Conservation (phyloP, 2,888 invertebrate species). For the Heliothis peltigera region DNA sequence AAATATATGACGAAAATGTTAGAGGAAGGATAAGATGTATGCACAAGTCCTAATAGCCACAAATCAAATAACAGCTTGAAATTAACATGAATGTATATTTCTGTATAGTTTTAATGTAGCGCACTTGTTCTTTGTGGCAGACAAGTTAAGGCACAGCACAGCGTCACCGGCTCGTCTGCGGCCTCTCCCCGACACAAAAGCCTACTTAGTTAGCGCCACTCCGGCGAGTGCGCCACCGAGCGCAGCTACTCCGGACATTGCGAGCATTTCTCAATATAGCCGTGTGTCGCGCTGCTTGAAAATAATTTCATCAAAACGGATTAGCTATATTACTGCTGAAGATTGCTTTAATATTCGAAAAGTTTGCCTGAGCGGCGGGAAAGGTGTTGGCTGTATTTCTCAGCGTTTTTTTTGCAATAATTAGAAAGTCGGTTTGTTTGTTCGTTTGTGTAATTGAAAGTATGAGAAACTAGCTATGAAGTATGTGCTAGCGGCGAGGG, state of each 20-base stretch:
- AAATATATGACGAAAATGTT: no score
- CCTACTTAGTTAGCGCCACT: constrained; percentile 35
- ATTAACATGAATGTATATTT: neutral
- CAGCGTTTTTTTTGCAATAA: neutral
- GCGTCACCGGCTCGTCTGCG: constrained; percentile 9
- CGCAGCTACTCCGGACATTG: constrained; percentile 7
- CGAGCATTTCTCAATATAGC: constrained; percentile 14
- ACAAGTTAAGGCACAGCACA: neutral
- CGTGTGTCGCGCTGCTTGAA: constrained; percentile 3
- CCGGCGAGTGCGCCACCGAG: constrained; percentile 13
- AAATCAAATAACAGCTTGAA: neutral
- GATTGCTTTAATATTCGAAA: neutral
- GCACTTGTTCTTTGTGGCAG: neutral
- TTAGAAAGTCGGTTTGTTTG: no score
- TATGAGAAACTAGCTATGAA: no score
- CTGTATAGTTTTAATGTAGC: neutral
- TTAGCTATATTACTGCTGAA: constrained; percentile 4
- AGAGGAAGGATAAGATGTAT: no score
- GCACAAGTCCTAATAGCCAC: no score
- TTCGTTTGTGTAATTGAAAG: no score
- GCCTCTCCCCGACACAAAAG: constrained; percentile 26
- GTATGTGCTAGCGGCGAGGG: no score
- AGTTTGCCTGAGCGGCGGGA: no score
- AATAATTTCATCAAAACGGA: constrained; percentile 10
- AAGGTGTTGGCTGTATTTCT: neutral